phyloP scores from a whole-genome alignment of 2,797 vertebrate genomes.

The Rousettus madagascariensis region DNA sequence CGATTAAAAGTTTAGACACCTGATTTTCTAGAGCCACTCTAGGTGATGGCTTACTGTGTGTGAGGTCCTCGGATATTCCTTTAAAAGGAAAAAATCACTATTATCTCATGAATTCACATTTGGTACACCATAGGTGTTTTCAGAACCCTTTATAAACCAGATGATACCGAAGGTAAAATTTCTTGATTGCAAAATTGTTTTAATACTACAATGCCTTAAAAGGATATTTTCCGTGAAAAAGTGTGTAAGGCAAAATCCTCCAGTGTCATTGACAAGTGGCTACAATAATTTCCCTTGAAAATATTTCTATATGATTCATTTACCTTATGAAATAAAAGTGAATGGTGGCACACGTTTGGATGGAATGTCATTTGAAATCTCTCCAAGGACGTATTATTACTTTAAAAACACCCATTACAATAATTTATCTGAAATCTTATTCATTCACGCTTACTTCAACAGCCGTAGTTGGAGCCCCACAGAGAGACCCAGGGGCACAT shows the following conservation, averaged over 20 bases:
- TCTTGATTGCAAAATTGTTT: neutral
- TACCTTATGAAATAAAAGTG: slow-evolving; percentile 45
- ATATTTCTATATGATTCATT: slow-evolving; percentile 20
- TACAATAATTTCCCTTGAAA: neutral
- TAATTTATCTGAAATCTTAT: slow-evolving; percentile 15
- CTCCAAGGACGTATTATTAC: slow-evolving; percentile 21
- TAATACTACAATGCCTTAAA: neutral
- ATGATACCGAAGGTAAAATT: neutral
- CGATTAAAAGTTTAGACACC: neutral
- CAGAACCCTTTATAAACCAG: neutral
- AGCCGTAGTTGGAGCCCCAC: neutral
- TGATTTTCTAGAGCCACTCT: neutral
- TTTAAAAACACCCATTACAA: slow-evolving; percentile 43
- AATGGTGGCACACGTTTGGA: neutral
- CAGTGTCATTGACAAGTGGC: neutral
- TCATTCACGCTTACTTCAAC: neutral
- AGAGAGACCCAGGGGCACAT: neutral
- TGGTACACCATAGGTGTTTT: neutral
- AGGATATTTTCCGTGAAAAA: slow-evolving; percentile 10
- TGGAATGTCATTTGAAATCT: slow-evolving; percentile 46
- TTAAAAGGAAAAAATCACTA: neutral
- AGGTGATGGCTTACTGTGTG: neutral
- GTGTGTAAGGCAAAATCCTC: neutral
- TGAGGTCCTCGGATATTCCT: neutral
- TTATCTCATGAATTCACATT: neutral